Percentiles rank a stretch among this genome's conserved stretches.
These are phyloP conservation scores for Rhinoderma darwinii DNA, from an alignment of 2,113 vertebrate genomes.

Conservation along the genomic window DNA sequence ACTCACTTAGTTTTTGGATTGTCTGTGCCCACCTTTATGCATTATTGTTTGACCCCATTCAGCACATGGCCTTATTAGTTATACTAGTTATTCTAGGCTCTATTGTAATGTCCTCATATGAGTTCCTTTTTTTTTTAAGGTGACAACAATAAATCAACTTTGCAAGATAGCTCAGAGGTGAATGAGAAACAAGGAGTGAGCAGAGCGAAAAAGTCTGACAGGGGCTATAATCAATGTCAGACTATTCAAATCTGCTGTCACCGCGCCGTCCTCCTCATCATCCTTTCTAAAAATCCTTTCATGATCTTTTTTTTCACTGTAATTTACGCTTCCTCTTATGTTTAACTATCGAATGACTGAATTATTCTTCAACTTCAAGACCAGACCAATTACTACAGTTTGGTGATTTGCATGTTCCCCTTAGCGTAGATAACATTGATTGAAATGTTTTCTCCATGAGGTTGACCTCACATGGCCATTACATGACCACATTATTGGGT, in stretches of 20 bases:
- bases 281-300: background rate
- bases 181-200: slow-evolving; percentile 13
- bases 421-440: background rate
- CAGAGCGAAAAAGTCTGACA: background rate
- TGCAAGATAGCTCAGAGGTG: slow-evolving; percentile 11
- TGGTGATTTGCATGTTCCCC: background rate
- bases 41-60: background rate
- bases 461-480: background rate
- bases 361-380: background rate
- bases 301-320: slow-evolving; percentile 12
- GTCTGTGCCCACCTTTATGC: background rate
- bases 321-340: background rate
- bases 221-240: slow-evolving; percentile 25
- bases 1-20: background rate
- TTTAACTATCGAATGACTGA: background rate
- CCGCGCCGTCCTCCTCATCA: slow-evolving; percentile 2
- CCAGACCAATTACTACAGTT: background rate
- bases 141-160: slow-evolving; percentile 30
- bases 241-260: slow-evolving; percentile 18
- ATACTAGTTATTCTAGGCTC: background rate
- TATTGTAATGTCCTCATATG: background rate
- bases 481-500: no score
- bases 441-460: background rate
- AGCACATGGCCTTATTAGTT: background rate
- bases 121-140: background rate